These are phyloP conservation scores for Typhlichthys subterraneus DNA, from an alignment of 2,797 vertebrate species.

Conservation along the genomic window DNA sequence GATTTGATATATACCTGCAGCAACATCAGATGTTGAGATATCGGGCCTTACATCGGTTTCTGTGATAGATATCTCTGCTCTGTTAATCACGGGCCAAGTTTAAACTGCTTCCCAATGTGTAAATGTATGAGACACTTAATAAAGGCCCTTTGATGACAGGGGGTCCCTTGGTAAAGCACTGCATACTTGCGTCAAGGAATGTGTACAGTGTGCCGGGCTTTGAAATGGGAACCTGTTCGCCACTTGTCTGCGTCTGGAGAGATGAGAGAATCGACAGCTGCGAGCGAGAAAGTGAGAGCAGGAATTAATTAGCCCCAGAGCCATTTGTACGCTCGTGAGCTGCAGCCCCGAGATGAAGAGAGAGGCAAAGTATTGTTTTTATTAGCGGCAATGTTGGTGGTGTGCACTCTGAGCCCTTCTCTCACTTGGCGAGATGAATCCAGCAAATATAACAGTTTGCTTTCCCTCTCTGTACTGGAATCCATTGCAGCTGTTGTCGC, in stretches of 20 bases:
- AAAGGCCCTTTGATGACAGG: conserved; percentile 78
- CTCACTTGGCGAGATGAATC: conserved; percentile 67
- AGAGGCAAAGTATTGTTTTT: conserved; percentile 79
- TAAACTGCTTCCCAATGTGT: conserved; percentile 80
- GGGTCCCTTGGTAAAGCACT: conserved; percentile 54
- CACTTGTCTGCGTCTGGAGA: conserved; percentile 75
- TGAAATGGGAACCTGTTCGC: conserved; percentile 81
- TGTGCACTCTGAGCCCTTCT: conserved; percentile 64
- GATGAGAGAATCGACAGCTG: conserved; percentile 78
- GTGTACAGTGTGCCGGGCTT: conserved; percentile 67
- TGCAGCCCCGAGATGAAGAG: conserved; percentile 68
- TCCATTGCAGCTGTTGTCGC: conserved; percentile 76
- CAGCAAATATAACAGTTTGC: conserved; percentile 63
- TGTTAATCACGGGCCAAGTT: conserved; percentile 75
- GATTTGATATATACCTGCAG: conserved; percentile 80
- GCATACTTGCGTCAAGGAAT: conserved; percentile 64
- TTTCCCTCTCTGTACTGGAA: conserved; percentile 64
- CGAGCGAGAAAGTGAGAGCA: conserved; percentile 58
- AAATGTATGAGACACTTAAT: conserved; percentile 80
- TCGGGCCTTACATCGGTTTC: conserved; percentile 75
- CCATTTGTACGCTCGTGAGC: conserved; percentile 54
- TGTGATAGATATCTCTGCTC: conserved; percentile 69
- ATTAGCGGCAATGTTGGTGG: conserved; percentile 80
- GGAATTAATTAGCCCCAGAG: conserved; percentile 75
- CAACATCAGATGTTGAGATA: conserved; percentile 70